Conservation (phyloP, 2,113 vertebrate species). For the Ctenomys sociabilis region DNA sequence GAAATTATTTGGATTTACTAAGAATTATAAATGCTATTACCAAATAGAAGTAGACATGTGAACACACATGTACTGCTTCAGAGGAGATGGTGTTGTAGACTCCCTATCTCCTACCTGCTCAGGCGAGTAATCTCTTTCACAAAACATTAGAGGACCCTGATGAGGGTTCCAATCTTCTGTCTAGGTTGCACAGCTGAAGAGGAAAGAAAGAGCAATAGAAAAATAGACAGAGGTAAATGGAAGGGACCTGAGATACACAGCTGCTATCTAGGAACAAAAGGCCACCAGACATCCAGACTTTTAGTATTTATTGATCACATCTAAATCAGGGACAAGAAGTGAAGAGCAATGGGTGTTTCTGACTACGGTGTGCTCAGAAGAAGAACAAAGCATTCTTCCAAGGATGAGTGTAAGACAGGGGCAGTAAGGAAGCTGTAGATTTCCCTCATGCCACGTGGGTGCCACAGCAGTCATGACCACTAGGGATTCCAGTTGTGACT, state of each 20-base stretch:
- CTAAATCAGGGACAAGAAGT: background rate
- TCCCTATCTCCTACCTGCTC: rapidly evolving
- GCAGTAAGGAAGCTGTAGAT: background rate
- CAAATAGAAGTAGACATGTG: background rate
- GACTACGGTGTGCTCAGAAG: background rate
- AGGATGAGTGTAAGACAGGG: background rate
- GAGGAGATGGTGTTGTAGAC: too few relatives aligned
- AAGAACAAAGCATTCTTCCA: background rate
- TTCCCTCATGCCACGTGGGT: background rate
- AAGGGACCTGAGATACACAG: background rate
- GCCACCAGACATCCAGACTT: background rate
- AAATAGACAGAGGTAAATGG: background rate
- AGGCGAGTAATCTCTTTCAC: background rate
- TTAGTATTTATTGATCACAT: background rate
- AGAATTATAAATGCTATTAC: background rate
- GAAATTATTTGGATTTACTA: background rate
- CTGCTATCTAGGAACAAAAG: background rate
- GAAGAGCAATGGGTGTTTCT: background rate
- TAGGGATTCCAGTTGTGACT: background rate
- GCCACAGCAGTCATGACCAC: background rate
- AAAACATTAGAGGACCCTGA: background rate
- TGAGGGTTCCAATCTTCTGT: background rate
- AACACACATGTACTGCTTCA: background rate
- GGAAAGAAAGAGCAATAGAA: background rate
- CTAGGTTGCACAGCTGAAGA: background rate